Conservation (phyloP, 37 sponge, comb jelly and placozoan species). For the Ephydatia muelleri region DNA sequence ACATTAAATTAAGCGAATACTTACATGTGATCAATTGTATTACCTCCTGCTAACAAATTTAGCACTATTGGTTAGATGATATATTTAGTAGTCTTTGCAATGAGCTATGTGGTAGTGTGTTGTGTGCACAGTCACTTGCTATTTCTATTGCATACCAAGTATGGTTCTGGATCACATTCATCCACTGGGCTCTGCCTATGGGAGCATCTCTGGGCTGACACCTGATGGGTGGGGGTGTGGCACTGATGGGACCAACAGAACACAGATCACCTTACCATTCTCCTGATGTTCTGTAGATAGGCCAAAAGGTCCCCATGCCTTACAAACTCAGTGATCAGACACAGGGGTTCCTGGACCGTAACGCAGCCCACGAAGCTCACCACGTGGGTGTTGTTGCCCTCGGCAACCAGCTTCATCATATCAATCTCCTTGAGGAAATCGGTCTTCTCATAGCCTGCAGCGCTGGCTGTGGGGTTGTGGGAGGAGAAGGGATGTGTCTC, state of each 20-base stretch:
- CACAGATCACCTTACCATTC: constrained; percentile 17
- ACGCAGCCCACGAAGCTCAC: constrained; percentile 75
- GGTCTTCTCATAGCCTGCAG: constrained; percentile 52
- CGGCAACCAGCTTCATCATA: constrained; percentile 70
- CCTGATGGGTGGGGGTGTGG: neutral
- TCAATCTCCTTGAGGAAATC: constrained; percentile 69
- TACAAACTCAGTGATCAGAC: constrained; percentile 72
- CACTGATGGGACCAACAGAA: neutral
- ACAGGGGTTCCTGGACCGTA: constrained; percentile 71
- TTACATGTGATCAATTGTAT: no score
- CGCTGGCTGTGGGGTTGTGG: constrained; percentile 17
- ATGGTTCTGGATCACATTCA: neutral
- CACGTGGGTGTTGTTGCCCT: constrained; percentile 66
- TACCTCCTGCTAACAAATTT: no score
- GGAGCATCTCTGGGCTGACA: neutral
- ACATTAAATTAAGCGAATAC: no score
- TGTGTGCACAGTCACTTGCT: neutral
- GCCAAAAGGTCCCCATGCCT: constrained; percentile 61
- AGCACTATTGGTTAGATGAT: no score
- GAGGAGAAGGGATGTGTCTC: neutral
- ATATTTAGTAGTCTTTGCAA: neutral
- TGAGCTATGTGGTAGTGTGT: neutral
- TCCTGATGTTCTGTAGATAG: constrained; percentile 57
- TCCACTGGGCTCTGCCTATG: neutral
- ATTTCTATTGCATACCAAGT: neutral